Percentiles rank a stretch among this genome's conserved stretches.
phyloP scores from a whole-genome alignment of 2,797 vertebrate species.

The Molossus molossus region DNA sequence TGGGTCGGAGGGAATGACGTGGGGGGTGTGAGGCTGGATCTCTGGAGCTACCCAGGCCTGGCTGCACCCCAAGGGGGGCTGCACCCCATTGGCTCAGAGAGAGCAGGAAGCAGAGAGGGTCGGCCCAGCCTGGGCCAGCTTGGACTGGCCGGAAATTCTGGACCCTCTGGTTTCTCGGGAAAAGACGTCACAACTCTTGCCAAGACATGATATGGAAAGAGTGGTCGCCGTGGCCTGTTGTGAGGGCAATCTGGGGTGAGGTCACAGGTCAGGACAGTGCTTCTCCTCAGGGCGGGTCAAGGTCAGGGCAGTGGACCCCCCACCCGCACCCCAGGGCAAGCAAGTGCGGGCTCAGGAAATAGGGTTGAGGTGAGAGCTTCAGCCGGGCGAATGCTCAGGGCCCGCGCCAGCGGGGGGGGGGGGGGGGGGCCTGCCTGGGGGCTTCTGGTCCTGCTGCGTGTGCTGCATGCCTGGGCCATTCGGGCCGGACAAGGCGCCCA shows the following conservation, averaged over 20 bases:
- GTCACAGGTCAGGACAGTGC: not conserved
- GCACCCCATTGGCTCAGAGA: not conserved
- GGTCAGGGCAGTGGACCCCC: not conserved
- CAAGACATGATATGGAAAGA: not conserved
- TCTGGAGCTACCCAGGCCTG: not conserved
- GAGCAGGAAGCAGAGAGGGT: not conserved
- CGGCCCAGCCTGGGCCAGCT: not conserved
- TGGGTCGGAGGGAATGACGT: not conserved
- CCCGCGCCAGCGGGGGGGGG: not conserved
- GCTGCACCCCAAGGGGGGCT: not conserved
- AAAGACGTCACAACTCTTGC: not conserved
- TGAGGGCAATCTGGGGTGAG: not conserved
- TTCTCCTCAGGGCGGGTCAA: not conserved
- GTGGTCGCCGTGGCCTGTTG: not conserved
- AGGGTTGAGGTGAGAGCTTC: not conserved
- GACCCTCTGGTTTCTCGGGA: not conserved
- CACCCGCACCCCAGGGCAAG: not conserved
- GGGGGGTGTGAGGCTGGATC: not conserved
- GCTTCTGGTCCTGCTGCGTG: not conserved
- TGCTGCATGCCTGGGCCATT: too few species aligned
- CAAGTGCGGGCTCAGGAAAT: not conserved
- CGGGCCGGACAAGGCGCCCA: not conserved
- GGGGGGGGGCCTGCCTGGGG: not conserved
- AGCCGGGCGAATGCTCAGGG: not conserved
- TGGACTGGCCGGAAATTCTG: not conserved